Conservation (phyloP, 2,888 invertebrate species). For the Phymatocera aterrima region DNA sequence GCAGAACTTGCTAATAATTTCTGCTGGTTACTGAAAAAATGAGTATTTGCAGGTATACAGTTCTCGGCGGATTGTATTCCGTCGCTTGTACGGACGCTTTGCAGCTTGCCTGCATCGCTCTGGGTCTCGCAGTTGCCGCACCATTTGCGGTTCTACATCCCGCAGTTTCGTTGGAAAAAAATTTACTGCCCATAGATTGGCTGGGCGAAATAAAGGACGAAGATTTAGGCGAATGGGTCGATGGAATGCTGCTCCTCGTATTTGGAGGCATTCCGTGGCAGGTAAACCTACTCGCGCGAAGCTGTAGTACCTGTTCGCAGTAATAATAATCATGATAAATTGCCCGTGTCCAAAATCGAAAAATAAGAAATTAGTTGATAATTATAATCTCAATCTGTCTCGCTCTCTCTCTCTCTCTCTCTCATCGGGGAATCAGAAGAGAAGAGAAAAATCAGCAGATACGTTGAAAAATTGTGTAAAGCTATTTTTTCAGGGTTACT, state of each 20-base stretch:
- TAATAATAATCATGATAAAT: too few relatives aligned
- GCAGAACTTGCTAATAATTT: background rate
- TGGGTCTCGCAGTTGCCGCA: conserved; percentile 82
- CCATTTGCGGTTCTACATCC: conserved; percentile 79
- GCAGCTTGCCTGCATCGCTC: conserved; percentile 81
- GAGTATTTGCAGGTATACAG: conserved; percentile 77
- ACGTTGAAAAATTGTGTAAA: background rate
- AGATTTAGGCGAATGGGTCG: conserved; percentile 77
- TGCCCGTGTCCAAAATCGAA: too few relatives aligned
- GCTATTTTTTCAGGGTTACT: conserved; percentile 76
- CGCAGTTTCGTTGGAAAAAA: conserved; percentile 74
- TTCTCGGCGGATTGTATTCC: conserved; percentile 83
- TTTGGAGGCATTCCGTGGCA: conserved; percentile 85
- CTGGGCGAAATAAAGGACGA: conserved; percentile 75
- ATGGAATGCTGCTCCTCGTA: conserved; percentile 78
- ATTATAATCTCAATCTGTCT: too few relatives aligned
- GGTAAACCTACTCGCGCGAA: too few relatives aligned
- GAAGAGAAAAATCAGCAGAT: too few relatives aligned
- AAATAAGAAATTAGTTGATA: background rate
- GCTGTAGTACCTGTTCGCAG: too few relatives aligned
- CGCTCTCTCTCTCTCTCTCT: too few relatives aligned
- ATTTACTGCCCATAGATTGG: conserved; percentile 75
- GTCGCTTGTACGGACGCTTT: conserved; percentile 85
- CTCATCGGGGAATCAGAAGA: too few relatives aligned
- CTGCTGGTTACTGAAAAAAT: background rate